phyloP scores from a whole-genome alignment of 1,140 invertebrate genomes.

The Trichomalopsis sarcophagae region DNA sequence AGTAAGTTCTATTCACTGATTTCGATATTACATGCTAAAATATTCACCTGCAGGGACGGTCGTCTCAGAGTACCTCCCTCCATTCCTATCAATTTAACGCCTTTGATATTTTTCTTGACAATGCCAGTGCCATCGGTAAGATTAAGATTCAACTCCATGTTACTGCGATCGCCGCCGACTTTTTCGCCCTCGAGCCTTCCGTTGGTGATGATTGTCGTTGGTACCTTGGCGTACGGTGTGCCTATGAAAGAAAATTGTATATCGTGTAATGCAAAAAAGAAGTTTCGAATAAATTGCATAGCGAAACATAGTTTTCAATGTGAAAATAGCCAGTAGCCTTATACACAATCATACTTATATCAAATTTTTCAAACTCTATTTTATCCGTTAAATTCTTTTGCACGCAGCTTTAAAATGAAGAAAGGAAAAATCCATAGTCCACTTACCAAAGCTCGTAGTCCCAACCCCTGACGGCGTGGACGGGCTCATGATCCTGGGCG shows the following conservation, averaged over 20 bases:
- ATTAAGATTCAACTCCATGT: conserved; percentile 69
- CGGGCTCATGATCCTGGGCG: conserved; percentile 55
- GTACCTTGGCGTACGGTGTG: conserved; percentile 44
- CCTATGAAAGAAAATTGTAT: conserved; percentile 8
- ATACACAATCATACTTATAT: no score
- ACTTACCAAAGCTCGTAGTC: conserved; percentile 2
- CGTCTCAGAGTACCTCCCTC: conserved; percentile 69
- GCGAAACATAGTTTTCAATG: no score
- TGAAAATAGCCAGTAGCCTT: no score
- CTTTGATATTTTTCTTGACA: conserved; percentile 70
- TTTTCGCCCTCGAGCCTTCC: conserved; percentile 56
- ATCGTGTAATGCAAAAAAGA: no score
- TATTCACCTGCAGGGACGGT: conserved; percentile 69
- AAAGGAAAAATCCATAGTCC: background rate
- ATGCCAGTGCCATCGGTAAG: conserved; percentile 59
- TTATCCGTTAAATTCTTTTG: no score
- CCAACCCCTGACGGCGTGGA: conserved; percentile 56
- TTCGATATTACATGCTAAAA: background rate
- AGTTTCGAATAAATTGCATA: no score
- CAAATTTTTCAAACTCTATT: no score
- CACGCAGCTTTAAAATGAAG: no score
- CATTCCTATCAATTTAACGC: conserved; percentile 72
- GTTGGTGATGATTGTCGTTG: conserved; percentile 49
- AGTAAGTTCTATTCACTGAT: no score
- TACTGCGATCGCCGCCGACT: conserved; percentile 64